Evolutionary conservation across 2,888 invertebrate genomes (phyloP), one percentile per base, ranked within the genome.

Genomic region (Leptopilina syphax): DNA sequence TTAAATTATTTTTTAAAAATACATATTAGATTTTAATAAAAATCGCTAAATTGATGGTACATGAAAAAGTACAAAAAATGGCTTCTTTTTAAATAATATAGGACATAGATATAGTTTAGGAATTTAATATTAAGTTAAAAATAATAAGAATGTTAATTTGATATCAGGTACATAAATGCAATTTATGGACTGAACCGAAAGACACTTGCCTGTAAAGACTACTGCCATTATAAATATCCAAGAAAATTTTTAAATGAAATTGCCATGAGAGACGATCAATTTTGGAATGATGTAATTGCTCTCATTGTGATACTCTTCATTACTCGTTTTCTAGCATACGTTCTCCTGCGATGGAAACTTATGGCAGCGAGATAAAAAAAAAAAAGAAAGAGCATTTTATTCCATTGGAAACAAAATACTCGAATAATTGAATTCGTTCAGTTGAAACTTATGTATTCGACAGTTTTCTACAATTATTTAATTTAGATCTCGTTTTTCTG

Each of bases 171-270:
- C 86, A 95, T 97, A 6, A 94, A 95, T 8, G 96, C 97, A 3
- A 95, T 98, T 84, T 99, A 98, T 89, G 98, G 98, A 0, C 92
- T 95, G 81, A 93, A 96, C 83, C 93, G 98, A 65, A 94, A 94
- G 0, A 94, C 94, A 0, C 92, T 99, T 77, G 95, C 94, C n/a
- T 99, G 98, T 91, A 93, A 94, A 9, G 81, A 83, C 57, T 98
- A 97, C 89, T 98, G 98, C 85, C 97, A 97, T 91, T 97, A 96
- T 91, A 96, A 95, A 89, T 95, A 96, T 86, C 97, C 97, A 0
- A 92, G 93, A 63, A 96, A 96, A 89, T 97, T 99, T 90, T 93
- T 99, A 47, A 93, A 94, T 7, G 96, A 97, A 87, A 95, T 98
- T 77, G 96, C 97, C 77, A 95, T 97, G 94, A 92, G 93, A 0